Percentiles rank a stretch among this genome's conserved stretches.
Conservation (phyloP, 2,888 invertebrate species). For the Colletes collaris region DNA sequence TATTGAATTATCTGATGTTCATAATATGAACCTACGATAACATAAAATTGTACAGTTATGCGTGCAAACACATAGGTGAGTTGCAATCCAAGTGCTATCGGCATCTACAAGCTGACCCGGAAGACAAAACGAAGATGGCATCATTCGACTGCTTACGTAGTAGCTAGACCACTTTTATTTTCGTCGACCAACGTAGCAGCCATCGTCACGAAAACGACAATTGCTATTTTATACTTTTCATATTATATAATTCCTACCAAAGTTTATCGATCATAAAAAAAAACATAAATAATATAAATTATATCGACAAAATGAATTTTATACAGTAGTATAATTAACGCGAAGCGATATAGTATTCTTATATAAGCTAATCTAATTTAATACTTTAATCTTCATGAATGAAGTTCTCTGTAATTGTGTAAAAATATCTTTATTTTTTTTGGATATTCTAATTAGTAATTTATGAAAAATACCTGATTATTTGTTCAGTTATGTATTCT, state of each 20-base stretch:
- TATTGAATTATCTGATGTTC: background rate
- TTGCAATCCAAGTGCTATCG: constrained; percentile 7
- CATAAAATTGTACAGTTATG: constrained; percentile 1
- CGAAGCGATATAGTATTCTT: constrained; percentile 23
- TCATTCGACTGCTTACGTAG: constrained; percentile 15
- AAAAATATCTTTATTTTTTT: background rate
- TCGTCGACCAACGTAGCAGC: constrained; percentile 26
- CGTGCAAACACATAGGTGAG: constrained; percentile 15
- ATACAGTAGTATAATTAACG: constrained; percentile 39
- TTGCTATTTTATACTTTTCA: constrained; percentile 18
- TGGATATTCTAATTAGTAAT: too few relatives aligned
- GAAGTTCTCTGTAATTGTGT: constrained; percentile 28
- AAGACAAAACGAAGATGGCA: constrained; percentile 29
- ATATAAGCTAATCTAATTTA: constrained; percentile 52
- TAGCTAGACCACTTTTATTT: constrained; percentile 44
- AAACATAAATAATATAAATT: constrained; percentile 8
- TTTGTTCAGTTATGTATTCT: too few relatives aligned
- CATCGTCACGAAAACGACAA: constrained; percentile 28
- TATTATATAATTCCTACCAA: constrained; percentile 15
- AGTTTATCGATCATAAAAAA: background rate
- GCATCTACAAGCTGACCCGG: constrained; percentile 17
- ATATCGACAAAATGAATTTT: constrained; percentile 25
- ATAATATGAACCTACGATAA: background rate
- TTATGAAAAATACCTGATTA: too few relatives aligned
- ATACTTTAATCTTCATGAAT: constrained; percentile 30